These are phyloP conservation scores for Pampus argenteus DNA, from an alignment of 2,797 vertebrate genomes.

Conservation along the genomic window DNA sequence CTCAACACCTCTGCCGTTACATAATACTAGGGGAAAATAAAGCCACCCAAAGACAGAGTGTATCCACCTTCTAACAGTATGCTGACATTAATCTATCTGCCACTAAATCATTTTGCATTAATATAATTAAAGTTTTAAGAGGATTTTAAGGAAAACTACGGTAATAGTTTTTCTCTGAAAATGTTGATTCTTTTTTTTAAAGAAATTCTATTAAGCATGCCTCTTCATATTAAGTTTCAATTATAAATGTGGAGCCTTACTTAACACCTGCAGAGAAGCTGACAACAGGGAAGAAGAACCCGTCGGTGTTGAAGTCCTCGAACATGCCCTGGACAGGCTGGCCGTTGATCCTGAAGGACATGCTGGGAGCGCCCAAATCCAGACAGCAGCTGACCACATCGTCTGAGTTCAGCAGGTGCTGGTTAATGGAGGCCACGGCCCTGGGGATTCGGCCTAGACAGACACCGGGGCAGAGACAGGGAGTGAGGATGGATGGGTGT, in stretches of 20 bases:
- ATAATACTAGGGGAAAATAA: not conserved
- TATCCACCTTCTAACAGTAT: not conserved
- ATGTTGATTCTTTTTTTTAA: not conserved
- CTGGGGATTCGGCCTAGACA: slow-evolving; percentile 92
- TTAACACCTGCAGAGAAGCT: slow-evolving; percentile 99
- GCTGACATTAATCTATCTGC: slow-evolving; percentile 6
- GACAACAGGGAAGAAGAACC: slow-evolving; percentile 97
- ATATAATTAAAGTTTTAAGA: not conserved
- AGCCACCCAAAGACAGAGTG: not conserved
- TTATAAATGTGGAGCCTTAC: slow-evolving; percentile 84
- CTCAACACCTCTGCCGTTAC: not conserved
- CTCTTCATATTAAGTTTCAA: not conserved
- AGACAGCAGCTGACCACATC: slow-evolving; percentile 99
- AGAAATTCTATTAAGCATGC: not conserved
- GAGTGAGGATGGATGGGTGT: slow-evolving; percentile 56
- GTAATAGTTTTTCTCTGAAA: not conserved
- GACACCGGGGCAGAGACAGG: slow-evolving; percentile 27
- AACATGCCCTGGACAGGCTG: slow-evolving; percentile 99
- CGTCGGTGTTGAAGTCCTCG: slow-evolving; percentile 96
- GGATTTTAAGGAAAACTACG: not conserved
- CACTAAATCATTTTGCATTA: not conserved
- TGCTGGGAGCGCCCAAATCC: slow-evolving; percentile 96
- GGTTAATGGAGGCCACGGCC: slow-evolving; percentile 96
- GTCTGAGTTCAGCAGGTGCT: slow-evolving; percentile 95
- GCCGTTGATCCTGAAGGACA: slow-evolving; percentile 99